These are phyloP conservation scores for Eupithecia subumbrata DNA, from an alignment of 2,888 invertebrate genomes.

Conservation along the genomic window DNA sequence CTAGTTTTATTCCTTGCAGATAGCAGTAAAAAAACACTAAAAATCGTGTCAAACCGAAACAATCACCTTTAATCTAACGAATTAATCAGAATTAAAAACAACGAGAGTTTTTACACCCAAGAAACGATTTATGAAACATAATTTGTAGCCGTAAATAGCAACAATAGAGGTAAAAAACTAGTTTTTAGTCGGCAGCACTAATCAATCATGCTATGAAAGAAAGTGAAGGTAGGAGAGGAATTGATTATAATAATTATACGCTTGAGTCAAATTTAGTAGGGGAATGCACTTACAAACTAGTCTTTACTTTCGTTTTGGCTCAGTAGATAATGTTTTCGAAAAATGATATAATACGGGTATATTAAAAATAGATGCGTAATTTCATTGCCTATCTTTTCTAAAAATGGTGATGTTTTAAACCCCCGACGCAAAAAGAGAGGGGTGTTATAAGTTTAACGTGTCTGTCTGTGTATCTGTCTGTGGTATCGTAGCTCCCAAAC, in stretches of 20 bases:
- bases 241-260: constrained; percentile 32
- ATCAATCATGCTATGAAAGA: constrained; percentile 9
- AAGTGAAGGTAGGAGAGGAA: constrained; percentile 23
- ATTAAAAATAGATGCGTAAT: too few relatives aligned
- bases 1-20: too few relatives aligned
- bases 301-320: neutral
- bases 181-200: neutral
- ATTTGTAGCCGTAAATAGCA: neutral
- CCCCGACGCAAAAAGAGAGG: too few relatives aligned
- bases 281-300: neutral
- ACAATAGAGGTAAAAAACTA: neutral
- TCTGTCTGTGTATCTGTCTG: too few relatives aligned
- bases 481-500: too few relatives aligned
- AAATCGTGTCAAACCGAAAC: too few relatives aligned
- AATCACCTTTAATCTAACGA: neutral
- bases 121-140: neutral
- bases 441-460: too few relatives aligned
- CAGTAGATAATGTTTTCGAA: constrained; percentile 2
- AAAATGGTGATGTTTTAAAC: too few relatives aligned
- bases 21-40: too few relatives aligned
- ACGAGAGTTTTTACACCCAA: neutral
- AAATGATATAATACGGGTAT: too few relatives aligned
- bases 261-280: constrained; percentile 10
- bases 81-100: neutral
- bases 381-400: too few relatives aligned